Base-by-base conservation (phyloP, 2,797 vertebrate genomes). In the Typhlichthys subterraneus region DNA sequence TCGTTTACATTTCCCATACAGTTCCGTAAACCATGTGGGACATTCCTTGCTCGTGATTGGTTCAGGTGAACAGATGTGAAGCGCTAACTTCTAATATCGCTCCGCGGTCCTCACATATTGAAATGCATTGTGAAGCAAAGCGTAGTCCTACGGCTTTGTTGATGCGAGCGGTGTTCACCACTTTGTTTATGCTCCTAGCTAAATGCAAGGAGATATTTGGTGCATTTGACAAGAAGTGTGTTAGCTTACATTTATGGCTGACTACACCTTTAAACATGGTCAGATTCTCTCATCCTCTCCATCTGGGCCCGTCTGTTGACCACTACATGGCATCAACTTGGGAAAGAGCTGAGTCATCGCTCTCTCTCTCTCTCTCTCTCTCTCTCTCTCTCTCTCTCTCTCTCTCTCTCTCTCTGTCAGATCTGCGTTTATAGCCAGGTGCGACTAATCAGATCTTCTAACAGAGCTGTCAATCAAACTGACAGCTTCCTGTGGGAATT, bases 381-480 rank as follows among this genome's bases (percentile, higher is more conserved):
- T 14, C 53, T 14, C 14, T 45, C 45, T 50, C 50, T 23, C 31
- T 31, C 46, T n/a, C 52, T 2, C 14, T n/a, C 10, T 7, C 5
- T n/a, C 2, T 9, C 12, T 70, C 70, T 68, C 65, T 71, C 57
- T 4, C 52, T 45, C 58, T 17, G 51, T 9, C 83, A 90, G 81
- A 88, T 87, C 80, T 82, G 77, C 81, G 70, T 87, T 84, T 73
- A 85, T 83, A 60, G 59, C 67, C 59, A 23, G 42, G 75, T 77
- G 81, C 73, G 38, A 71, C 80, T 85, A 79, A 86, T 85, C 62
- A 48, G 85, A 77, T 73, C 73, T 82, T 73, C 64, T 42, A 53
- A 73, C 72, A 52, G 72, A 77, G 72, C 82, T 77, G 83, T 87
- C 85, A 83, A 29, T 89, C 87, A 84, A 58, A 31, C 10, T 79